Percentiles rank a stretch among this genome's conserved stretches.
These are phyloP conservation scores for Leptopilina syphax DNA, from an alignment of 2,888 invertebrate species.

Conservation along the genomic window DNA sequence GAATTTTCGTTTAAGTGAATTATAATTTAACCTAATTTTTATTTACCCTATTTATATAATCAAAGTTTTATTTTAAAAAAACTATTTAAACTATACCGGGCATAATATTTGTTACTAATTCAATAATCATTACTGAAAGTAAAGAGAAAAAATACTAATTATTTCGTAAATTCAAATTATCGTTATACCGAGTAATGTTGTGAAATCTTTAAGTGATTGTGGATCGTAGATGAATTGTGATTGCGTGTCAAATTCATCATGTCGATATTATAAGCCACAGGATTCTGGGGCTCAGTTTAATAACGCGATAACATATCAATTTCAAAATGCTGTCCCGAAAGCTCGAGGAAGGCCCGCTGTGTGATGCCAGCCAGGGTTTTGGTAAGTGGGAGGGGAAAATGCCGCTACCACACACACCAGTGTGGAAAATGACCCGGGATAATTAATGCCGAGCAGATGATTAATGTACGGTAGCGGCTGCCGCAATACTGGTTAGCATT, in stretches of 20 bases:
- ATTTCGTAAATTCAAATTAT: too few species aligned
- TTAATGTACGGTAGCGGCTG: slow-evolving; percentile 64
- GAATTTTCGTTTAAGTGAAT: too few species aligned
- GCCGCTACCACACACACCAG: slow-evolving; percentile 50
- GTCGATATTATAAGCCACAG: slow-evolving; percentile 55
- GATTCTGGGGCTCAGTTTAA: slow-evolving; percentile 65
- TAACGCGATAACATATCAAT: slow-evolving; percentile 73
- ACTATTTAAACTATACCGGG: too few species aligned
- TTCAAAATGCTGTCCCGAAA: slow-evolving; percentile 67
- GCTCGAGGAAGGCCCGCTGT: slow-evolving; percentile 64
- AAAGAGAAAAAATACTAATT: too few species aligned
- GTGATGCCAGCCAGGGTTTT: slow-evolving; percentile 51
- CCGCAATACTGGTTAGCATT: slow-evolving; percentile 62
- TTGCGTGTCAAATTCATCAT: slow-evolving; percentile 5
- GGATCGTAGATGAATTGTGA: not conserved
- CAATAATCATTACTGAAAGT: too few species aligned
- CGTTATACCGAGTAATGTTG: too few species aligned
- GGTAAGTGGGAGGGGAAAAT: too few species aligned
- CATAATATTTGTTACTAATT: too few species aligned
- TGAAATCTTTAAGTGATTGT: too few species aligned
- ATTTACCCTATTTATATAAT: too few species aligned
- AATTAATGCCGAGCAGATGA: slow-evolving; percentile 73
- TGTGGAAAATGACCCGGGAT: slow-evolving; percentile 71
- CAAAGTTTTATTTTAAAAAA: too few species aligned
- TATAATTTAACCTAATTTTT: too few species aligned